Percentiles rank a stretch among this genome's conserved stretches.
Evolutionary conservation across 2,797 vertebrate species (phyloP).

Genomic region (Oophaga sylvatica): DNA sequence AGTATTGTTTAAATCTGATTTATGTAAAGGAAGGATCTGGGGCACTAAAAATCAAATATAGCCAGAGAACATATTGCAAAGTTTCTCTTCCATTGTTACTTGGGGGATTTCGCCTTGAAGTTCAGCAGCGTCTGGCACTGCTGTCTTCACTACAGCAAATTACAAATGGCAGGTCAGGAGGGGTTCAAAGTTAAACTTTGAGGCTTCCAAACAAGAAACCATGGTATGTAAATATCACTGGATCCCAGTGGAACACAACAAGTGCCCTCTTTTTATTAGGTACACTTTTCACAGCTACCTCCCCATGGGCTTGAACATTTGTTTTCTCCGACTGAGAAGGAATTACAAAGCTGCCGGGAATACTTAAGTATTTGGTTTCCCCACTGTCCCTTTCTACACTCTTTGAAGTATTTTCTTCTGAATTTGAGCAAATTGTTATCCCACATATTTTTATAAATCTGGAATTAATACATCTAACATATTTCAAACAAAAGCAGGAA

Average conservation of each 20-base stretch:
- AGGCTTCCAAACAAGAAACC: constrained; percentile 47
- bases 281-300: constrained; percentile 31
- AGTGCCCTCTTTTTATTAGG: constrained; percentile 32
- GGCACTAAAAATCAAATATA: constrained; percentile 50
- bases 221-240: constrained; percentile 47
- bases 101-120: constrained; percentile 50
- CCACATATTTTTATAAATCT: constrained; percentile 25
- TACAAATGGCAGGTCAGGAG: constrained; percentile 56
- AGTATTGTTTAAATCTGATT: constrained; percentile 50
- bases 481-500: background rate
- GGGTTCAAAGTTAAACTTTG: constrained; percentile 55
- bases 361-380: constrained; percentile 23
- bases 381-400: constrained; percentile 23
- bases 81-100: constrained; percentile 40
- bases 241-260: constrained; percentile 22
- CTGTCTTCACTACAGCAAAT: constrained; percentile 42
- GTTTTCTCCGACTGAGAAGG: constrained; percentile 30
- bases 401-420: constrained; percentile 30
- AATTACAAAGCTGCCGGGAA: constrained; percentile 27
- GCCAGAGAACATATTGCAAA: constrained; percentile 46
- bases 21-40: constrained; percentile 51
- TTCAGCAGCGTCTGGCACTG: constrained; percentile 27
- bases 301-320: constrained; percentile 40
- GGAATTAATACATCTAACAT: constrained; percentile 23
- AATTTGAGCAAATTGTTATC: constrained; percentile 31